phyloP scores from a whole-genome alignment of 2,888 invertebrate species.

The Odontomyia ornata region DNA sequence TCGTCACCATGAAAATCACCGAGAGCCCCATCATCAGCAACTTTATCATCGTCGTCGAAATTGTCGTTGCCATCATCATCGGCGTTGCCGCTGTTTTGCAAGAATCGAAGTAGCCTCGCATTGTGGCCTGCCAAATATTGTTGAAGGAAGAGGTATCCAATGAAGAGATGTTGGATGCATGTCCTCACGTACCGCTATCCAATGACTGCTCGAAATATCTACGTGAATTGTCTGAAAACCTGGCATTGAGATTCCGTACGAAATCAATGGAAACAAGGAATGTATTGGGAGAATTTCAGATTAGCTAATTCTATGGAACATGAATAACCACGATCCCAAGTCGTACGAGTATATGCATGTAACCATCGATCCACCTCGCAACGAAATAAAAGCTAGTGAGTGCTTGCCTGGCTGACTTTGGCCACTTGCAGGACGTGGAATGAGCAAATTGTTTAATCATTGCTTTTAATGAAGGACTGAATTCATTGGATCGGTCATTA shows the following conservation, averaged over 20 bases:
- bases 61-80: neutral
- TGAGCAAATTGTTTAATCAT: conserved; percentile 39
- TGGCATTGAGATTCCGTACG: conserved; percentile 16
- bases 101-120: too few species aligned
- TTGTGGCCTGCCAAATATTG: too few species aligned
- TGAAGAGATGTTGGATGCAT: conserved; percentile 25
- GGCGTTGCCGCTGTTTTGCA: too few species aligned
- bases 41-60: neutral
- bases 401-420: neutral
- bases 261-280: conserved; percentile 21
- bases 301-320: conserved; percentile 35
- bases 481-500: neutral
- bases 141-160: neutral
- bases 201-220: conserved; percentile 28
- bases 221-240: conserved; percentile 31
- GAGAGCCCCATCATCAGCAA: neutral
- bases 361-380: neutral
- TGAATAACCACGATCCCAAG: conserved; percentile 1
- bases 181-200: conserved; percentile 37
- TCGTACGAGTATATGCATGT: neutral
- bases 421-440: neutral
- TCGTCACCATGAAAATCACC: neutral
- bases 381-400: too few species aligned
- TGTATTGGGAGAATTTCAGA: conserved; percentile 35
- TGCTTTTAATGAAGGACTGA: conserved; percentile 35